Conservation (phyloP, 2,888 invertebrate species). For the Troides oblongomaculatus region DNA sequence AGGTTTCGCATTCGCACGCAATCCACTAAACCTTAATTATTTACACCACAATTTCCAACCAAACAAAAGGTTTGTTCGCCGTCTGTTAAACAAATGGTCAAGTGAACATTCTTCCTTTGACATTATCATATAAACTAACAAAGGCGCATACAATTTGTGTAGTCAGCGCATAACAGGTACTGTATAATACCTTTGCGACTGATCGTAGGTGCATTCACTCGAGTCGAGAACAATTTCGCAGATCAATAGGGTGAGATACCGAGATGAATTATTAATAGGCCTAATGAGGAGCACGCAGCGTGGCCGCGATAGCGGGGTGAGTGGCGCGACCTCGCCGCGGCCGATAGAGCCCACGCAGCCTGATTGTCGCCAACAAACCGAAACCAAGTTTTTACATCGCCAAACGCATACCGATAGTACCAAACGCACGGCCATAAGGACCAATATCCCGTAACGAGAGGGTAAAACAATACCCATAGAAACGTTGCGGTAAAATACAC, state of each 20-base stretch:
- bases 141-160: constrained; percentile 13
- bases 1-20: constrained; percentile 11
- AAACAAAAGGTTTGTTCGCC: constrained; percentile 1
- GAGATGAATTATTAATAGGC: constrained; percentile 76
- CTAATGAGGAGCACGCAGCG: constrained; percentile 63
- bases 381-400: constrained; percentile 51
- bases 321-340: constrained; percentile 67
- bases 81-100: constrained; percentile 5
- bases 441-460: constrained; percentile 29
- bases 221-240: constrained; percentile 64
- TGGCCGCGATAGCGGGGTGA: constrained; percentile 70
- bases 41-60: background rate
- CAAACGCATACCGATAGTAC: constrained; percentile 35
- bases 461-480: constrained; percentile 34
- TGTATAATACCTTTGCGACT: constrained; percentile 3
- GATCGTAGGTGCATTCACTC: constrained; percentile 31
- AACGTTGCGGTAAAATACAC: constrained; percentile 32
- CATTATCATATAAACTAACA: constrained; percentile 12
- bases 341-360: constrained; percentile 77
- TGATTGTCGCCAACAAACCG: constrained; percentile 71
- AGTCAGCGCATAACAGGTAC: constrained; percentile 3
- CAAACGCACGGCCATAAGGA: constrained; percentile 33
- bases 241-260: constrained; percentile 69
- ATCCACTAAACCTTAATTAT: constrained; percentile 1
- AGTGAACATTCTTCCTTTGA: constrained; percentile 6